Conservation (phyloP, 1,140 invertebrate genomes). For the Chironomus striatipennis region DNA sequence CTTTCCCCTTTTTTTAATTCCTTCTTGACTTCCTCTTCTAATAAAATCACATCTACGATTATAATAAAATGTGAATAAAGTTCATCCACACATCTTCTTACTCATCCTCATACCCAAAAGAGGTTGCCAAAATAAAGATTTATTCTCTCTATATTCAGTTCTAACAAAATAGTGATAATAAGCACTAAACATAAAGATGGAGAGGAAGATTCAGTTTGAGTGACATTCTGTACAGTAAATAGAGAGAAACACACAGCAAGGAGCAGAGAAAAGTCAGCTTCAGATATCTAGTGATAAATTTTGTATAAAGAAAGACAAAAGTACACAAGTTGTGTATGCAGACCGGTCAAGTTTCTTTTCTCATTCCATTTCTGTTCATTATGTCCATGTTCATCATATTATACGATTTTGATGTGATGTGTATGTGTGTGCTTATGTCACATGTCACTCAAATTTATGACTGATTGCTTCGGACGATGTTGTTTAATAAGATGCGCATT, state of each 20-base stretch:
- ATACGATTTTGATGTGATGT: neutral
- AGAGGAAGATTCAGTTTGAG: neutral
- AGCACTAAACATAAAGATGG: neutral
- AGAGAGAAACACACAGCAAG: neutral
- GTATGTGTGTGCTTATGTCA: neutral
- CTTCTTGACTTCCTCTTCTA: too few relatives aligned
- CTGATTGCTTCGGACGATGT: conserved; percentile 17
- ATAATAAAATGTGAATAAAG: conserved; percentile 15
- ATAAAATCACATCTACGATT: too few relatives aligned
- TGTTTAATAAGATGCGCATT: conserved; percentile 23
- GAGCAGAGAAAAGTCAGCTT: too few relatives aligned
- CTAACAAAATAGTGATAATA: neutral
- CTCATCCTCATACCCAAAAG: neutral
- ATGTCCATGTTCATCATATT: too few relatives aligned
- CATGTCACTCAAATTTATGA: conserved; percentile 18
- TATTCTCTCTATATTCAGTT: neutral
- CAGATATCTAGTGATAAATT: neutral
- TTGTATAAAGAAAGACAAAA: neutral
- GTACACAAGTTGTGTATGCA: neutral
- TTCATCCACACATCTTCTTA: neutral
- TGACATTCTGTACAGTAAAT: neutral
- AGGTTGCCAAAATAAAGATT: neutral
- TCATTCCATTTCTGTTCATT: too few relatives aligned
- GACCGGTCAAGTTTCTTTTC: neutral
- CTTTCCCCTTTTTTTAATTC: neutral